phyloP scores from a whole-genome alignment of 2,113 vertebrate genomes.

The Datnioides undecimradiatus region DNA sequence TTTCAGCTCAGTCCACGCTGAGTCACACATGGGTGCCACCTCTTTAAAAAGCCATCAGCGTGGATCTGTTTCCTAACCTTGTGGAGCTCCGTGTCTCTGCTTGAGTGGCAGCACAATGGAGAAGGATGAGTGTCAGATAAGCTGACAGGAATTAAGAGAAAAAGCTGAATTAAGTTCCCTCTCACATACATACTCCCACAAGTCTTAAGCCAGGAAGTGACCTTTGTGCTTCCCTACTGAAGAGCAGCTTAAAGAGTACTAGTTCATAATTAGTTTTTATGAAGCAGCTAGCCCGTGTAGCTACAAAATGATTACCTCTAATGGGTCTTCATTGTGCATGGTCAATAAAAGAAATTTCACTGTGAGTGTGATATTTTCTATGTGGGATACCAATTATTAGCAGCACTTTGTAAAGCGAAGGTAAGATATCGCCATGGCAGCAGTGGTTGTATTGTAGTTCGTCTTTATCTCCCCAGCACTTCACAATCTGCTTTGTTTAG shows the following conservation, averaged over 20 bases:
- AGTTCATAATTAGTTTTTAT: conserved; percentile 51
- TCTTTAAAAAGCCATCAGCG: conserved; percentile 76
- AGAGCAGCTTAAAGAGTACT: background rate
- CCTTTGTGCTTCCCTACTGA: background rate
- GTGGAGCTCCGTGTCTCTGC: conserved; percentile 38
- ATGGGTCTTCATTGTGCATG: conserved; percentile 36
- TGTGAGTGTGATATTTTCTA: conserved; percentile 26
- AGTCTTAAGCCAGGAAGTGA: background rate
- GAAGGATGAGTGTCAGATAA: conserved; percentile 38
- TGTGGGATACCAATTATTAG: conserved; percentile 42
- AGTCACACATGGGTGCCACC: conserved; percentile 63
- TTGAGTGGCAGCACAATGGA: conserved; percentile 43
- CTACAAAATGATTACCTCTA: conserved; percentile 44
- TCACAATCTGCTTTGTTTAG: conserved; percentile 60
- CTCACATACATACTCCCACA: background rate
- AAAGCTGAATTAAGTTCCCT: conserved; percentile 24
- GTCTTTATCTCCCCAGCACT: conserved; percentile 37
- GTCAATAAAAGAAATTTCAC: conserved; percentile 51
- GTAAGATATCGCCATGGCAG: conserved; percentile 50
- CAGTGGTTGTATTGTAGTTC: conserved; percentile 25
- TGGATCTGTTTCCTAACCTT: conserved; percentile 63
- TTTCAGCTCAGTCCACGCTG: conserved; percentile 23
- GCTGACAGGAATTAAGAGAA: conserved; percentile 27
- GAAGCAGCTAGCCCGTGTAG: conserved; percentile 35
- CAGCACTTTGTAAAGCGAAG: conserved; percentile 47